A percentile compares a stretch with the other conserved stretches of the same genome.
Evolutionary conservation across 2,113 vertebrate genomes (phyloP).

Genomic region (Ceyx cyanopectus): DNA sequence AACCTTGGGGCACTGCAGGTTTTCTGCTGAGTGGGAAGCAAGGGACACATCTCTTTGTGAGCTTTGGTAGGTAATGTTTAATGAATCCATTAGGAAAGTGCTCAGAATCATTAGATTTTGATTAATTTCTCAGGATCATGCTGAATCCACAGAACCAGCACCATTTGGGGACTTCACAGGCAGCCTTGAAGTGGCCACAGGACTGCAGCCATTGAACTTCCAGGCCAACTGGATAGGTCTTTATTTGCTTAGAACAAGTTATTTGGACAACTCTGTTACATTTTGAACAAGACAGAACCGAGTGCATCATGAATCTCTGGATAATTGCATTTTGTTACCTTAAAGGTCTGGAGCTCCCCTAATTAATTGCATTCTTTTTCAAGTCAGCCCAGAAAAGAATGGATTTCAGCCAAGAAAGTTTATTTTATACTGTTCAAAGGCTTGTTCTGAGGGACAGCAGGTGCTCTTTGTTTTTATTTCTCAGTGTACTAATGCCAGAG

Average conservation of each 20-base stretch:
- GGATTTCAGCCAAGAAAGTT: constrained; percentile 57
- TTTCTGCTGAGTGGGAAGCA: not conserved
- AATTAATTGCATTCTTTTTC: constrained; percentile 56
- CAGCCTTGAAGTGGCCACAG: not conserved
- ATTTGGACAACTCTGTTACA: constrained; percentile 25
- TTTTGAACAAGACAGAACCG: constrained; percentile 44
- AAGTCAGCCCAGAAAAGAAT: constrained; percentile 33
- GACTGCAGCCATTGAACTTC: not conserved
- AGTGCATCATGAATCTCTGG: constrained; percentile 13
- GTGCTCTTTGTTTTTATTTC: constrained; percentile 66
- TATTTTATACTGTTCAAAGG: constrained; percentile 52
- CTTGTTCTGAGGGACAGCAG: constrained; percentile 55
- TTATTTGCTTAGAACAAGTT: constrained; percentile 19
- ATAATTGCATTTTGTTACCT: constrained; percentile 54
- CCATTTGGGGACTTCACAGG: not conserved
- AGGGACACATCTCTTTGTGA: not conserved
- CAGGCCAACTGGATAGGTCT: not conserved
- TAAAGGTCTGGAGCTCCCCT: not conserved
- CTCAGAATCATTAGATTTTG: not conserved
- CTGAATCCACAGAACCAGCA: not conserved
- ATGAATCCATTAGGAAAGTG: not conserved
- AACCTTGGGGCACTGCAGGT: not conserved
- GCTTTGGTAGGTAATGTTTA: not conserved
- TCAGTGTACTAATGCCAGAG: constrained; percentile 40
- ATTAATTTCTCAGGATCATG: not conserved